Percentiles rank a stretch among this genome's conserved stretches.
phyloP scores from a whole-genome alignment of 2,797 vertebrate genomes.

The Rhincodon typus region DNA sequence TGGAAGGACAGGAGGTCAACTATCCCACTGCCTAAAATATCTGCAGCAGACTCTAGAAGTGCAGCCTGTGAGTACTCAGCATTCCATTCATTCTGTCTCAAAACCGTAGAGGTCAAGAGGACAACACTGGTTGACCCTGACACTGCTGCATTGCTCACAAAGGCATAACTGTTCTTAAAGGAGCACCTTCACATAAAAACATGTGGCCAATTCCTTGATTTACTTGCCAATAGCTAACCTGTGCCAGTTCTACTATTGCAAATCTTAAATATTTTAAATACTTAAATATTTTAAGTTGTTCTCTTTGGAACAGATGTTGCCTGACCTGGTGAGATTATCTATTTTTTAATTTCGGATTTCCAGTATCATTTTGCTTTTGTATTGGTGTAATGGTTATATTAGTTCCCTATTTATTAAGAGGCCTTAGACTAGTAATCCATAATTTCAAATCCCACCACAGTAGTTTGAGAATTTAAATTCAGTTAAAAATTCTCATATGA shows the following conservation, averaged over 20 bases:
- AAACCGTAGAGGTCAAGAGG: constrained; percentile 43
- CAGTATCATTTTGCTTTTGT: not conserved
- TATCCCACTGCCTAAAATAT: constrained; percentile 64
- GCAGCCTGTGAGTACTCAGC: constrained; percentile 58
- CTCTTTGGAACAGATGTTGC: not conserved
- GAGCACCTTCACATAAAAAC: not conserved
- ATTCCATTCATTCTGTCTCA: constrained; percentile 47
- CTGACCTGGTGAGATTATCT: not conserved
- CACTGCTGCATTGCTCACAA: not conserved
- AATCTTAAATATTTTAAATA: not conserved
- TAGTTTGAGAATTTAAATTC: not conserved
- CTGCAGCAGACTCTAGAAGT: constrained; percentile 49
- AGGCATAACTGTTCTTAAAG: not conserved
- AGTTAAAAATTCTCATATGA: not conserved
- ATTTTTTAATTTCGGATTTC: not conserved
- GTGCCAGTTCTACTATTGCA: not conserved
- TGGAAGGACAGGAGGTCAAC: constrained; percentile 51
- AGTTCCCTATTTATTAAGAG: not conserved
- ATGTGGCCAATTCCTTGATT: not conserved
- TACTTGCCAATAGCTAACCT: not conserved
- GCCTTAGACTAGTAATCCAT: not conserved
- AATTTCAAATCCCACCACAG: not conserved
- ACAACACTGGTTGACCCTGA: not conserved
- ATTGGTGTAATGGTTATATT: not conserved
- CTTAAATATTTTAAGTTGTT: not conserved